Evolutionary conservation across 2,888 invertebrate species (phyloP), one percentile per base, ranked within the genome.

Genomic region (Drosophila koepferae): DNA sequence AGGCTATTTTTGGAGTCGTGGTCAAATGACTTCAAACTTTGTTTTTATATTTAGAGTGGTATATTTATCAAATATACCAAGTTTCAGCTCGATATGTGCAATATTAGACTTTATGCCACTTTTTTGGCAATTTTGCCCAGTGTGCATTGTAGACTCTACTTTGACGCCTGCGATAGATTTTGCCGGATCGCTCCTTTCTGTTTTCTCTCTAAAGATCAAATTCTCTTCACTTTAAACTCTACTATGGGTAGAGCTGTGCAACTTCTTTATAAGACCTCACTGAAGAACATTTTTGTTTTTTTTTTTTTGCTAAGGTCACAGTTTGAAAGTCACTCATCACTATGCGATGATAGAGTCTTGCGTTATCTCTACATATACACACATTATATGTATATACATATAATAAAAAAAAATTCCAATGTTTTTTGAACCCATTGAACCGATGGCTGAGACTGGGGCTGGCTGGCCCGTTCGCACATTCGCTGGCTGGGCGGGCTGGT

Each of bases 381-480:
- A 66, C 2, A 48, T 28, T 28, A 66, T 18, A 58, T 44, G 12
- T 36, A 38, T 38, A 20, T 23, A 31, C 16, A 60, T n/a, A 38
- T 54, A 38, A 38, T 44, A 16, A 62, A 49, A 41, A 49, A 75
- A 41, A 43, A 75, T 88, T 86, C 69, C 88, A 71, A 82, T 80
- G 70, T 64, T 59, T 65, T 72, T 69, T 59, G 77, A 87, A 82
- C 88, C 68, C 64, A 54, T 53, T 82, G 87, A 84, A 82, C 77
- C 61, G 40, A 23, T 54, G 54, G 23, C 41, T 64, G 23, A n/a
- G n/a, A n/a, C n/a, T n/a, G n/a, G n/a, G n/a, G 23, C 23, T 23
- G 23, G 23, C 23, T 23, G 28, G 28, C 20, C 14, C 14, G 46
- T 8, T 23, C 3, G 43, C 18, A 7, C 23, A 23, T 14, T 23